Evolutionary conservation across 1,140 invertebrate species (phyloP).

Genomic region (Leptinotarsa lineolata): DNA sequence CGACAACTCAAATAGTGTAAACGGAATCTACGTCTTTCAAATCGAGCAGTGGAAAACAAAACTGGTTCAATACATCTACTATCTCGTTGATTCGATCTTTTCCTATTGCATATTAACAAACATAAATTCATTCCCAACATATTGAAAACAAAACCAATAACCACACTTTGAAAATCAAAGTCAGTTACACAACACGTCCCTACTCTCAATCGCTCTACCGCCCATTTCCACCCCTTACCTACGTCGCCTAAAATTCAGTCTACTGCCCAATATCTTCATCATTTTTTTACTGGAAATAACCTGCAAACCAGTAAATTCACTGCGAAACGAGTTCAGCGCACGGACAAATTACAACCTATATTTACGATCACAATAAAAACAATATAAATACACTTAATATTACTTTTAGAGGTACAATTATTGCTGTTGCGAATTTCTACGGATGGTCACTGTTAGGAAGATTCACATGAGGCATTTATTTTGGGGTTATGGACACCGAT

Average conservation of each 20-base stretch:
- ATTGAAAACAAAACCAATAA: too few species aligned
- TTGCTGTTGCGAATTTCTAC: neutral
- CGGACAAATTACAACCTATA: neutral
- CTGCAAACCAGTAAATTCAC: neutral
- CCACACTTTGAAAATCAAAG: neutral
- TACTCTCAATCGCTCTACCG: neutral
- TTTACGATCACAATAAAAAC: neutral
- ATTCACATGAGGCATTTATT: neutral
- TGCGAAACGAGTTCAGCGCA: neutral
- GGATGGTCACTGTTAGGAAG: neutral
- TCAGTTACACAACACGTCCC: neutral
- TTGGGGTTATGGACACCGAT: neutral
- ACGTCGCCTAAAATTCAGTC: conserved; percentile 46
- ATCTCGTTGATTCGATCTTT: too few species aligned
- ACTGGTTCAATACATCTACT: too few species aligned
- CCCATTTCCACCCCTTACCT: conserved; percentile 37
- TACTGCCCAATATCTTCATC: conserved; percentile 47
- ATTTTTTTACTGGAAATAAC: conserved; percentile 29
- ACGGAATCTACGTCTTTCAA: too few species aligned
- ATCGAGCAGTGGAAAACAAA: too few species aligned
- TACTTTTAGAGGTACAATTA: neutral
- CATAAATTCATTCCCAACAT: too few species aligned
- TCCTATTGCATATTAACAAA: too few species aligned
- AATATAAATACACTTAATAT: neutral
- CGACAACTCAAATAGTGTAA: too few species aligned